phyloP scores from a whole-genome alignment of 1,140 invertebrate genomes.

The Diorhabda elongata region DNA sequence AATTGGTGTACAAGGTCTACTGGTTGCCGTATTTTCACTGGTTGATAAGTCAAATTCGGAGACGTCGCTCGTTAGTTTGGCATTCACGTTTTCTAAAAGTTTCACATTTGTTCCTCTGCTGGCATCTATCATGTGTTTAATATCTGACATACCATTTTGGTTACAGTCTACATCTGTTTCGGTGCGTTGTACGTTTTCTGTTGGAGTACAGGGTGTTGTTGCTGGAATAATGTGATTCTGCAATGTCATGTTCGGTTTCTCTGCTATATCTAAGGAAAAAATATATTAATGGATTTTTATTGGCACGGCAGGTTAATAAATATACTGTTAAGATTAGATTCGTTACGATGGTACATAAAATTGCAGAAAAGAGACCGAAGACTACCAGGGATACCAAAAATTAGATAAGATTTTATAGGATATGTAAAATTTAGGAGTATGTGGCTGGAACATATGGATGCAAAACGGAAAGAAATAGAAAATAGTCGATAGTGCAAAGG shows the following conservation, averaged over 20 bases:
- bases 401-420: too few relatives aligned
- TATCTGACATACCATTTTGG: conserved; percentile 23
- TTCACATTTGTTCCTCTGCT: neutral
- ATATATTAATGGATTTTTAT: too few relatives aligned
- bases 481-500: too few relatives aligned
- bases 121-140: conserved; percentile 3
- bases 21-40: neutral
- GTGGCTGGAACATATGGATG: too few relatives aligned
- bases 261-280: neutral
- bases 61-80: neutral
- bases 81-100: neutral
- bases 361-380: too few relatives aligned
- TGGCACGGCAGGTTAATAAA: too few relatives aligned
- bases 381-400: too few relatives aligned
- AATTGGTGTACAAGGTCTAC: neutral
- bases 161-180: conserved; percentile 25
- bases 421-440: too few relatives aligned
- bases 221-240: conserved; percentile 51
- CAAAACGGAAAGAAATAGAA: too few relatives aligned
- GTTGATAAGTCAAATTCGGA: neutral
- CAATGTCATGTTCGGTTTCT: conserved; percentile 53
- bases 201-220: neutral
- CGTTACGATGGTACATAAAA: too few relatives aligned
- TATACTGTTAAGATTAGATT: too few relatives aligned
- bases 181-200: neutral